phyloP scores from a whole-genome alignment of 2,888 invertebrate species.

The Agriopis marginaria region DNA sequence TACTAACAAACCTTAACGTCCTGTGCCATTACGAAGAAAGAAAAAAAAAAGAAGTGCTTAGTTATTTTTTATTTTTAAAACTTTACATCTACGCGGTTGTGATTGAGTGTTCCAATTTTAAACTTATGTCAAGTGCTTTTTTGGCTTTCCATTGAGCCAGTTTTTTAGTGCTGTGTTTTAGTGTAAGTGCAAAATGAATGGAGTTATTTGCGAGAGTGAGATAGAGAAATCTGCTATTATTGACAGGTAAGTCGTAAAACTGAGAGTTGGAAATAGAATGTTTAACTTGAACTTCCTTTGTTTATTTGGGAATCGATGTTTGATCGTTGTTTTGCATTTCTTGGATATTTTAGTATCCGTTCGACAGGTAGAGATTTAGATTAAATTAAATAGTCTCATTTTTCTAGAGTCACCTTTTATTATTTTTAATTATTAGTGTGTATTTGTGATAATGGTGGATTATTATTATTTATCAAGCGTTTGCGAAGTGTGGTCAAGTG shows the following conservation, averaged over 20 bases:
- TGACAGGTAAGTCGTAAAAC: constrained; percentile 55
- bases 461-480: too few relatives aligned
- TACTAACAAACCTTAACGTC: constrained; percentile 50
- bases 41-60: constrained; percentile 3
- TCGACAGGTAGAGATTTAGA: constrained; percentile 7
- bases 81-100: constrained; percentile 28
- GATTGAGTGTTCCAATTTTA: constrained; percentile 34
- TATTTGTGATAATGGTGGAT: too few relatives aligned
- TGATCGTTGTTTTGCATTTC: constrained; percentile 21
- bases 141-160: constrained; percentile 45
- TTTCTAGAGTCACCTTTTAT: not conserved
- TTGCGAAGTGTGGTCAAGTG: too few relatives aligned
- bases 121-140: constrained; percentile 28
- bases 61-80: constrained; percentile 6
- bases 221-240: constrained; percentile 61
- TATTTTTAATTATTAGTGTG: too few relatives aligned
- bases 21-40: constrained; percentile 26
- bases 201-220: constrained; percentile 58
- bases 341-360: constrained; percentile 17
- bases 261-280: constrained; percentile 30
- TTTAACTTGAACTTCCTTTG: constrained; percentile 32
- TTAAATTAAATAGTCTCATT: not conserved
- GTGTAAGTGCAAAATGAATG: constrained; percentile 59
- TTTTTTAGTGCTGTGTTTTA: constrained; percentile 49
- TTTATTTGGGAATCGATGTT: constrained; percentile 31